Evolutionary conservation across 2,113 vertebrate species (phyloP).

Genomic region (Apteryx mantelli): DNA sequence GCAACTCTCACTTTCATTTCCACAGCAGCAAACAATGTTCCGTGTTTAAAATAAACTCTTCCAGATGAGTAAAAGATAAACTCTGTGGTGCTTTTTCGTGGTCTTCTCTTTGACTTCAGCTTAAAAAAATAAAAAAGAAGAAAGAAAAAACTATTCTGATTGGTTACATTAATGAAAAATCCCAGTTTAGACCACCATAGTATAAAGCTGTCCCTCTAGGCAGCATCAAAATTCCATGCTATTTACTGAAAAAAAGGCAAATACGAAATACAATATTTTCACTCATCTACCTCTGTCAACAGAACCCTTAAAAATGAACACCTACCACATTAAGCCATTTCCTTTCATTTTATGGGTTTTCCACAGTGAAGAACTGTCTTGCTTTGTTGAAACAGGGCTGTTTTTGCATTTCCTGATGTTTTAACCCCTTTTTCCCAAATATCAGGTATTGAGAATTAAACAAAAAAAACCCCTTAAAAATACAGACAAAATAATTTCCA

Average conservation of each 20-base stretch:
- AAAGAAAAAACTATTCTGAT: conserved; percentile 43
- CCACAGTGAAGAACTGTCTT: conserved; percentile 48
- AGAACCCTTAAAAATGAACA: conserved; percentile 70
- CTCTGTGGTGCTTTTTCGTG: conserved; percentile 74
- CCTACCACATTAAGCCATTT: conserved; percentile 74
- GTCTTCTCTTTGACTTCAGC: conserved; percentile 66
- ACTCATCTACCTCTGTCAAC: conserved; percentile 75
- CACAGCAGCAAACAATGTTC: conserved; percentile 82
- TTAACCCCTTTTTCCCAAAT: background rate
- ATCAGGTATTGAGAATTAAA: background rate
- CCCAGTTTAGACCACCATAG: conserved; percentile 69
- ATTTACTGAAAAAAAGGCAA: conserved; percentile 66
- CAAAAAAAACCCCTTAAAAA: background rate
- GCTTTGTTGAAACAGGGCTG: conserved; percentile 4
- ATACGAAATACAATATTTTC: conserved; percentile 66
- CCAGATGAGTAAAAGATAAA: conserved; percentile 87
- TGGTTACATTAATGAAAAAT: conserved; percentile 70
- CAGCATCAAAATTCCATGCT: conserved; percentile 58
- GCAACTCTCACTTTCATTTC: conserved; percentile 81
- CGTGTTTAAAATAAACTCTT: conserved; percentile 86
- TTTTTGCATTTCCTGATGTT: conserved; percentile 36
- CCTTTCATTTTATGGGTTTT: conserved; percentile 75
- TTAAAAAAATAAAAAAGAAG: background rate
- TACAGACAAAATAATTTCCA: background rate
- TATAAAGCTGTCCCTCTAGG: conserved; percentile 66